Evolutionary conservation across 1,140 invertebrate species (phyloP).

Genomic region (Micrasema longulum): DNA sequence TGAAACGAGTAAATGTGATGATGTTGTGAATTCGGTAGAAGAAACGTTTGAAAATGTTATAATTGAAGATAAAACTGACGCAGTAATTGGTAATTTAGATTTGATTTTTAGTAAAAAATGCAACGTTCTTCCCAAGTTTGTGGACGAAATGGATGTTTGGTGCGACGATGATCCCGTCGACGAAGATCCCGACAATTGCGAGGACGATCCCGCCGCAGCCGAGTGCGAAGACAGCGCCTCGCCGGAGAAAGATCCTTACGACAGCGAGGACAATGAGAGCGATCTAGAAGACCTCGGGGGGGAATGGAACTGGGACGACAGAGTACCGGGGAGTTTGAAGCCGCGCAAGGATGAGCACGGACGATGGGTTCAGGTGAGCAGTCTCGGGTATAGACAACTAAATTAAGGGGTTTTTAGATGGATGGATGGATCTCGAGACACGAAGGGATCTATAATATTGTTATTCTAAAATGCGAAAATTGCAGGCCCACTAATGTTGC

Average conservation of each 20-base stretch:
- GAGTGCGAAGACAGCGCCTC: background rate
- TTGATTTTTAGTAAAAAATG: background rate
- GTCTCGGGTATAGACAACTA: too few relatives aligned
- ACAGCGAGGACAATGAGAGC: conserved; percentile 45
- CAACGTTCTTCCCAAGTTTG: conserved; percentile 18
- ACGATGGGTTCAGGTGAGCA: conserved; percentile 66
- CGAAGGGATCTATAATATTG: too few relatives aligned
- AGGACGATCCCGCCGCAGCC: background rate
- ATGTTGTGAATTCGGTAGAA: too few relatives aligned
- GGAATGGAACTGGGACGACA: conserved; percentile 57
- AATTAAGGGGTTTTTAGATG: too few relatives aligned
- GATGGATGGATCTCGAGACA: too few relatives aligned
- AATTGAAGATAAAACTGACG: background rate
- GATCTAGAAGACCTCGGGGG: conserved; percentile 50
- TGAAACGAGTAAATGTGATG: too few relatives aligned
- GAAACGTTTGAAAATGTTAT: too few relatives aligned
- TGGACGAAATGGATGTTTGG: conserved; percentile 14
- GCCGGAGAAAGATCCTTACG: conserved; percentile 42
- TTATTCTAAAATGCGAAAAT: too few relatives aligned
- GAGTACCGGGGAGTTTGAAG: conserved; percentile 57
- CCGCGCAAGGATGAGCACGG: conserved; percentile 58
- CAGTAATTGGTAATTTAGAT: background rate
- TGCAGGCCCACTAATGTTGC: too few relatives aligned
- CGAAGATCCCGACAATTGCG: conserved; percentile 12
- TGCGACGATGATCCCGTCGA: conserved; percentile 10